Percentiles rank a stretch among this genome's conserved stretches.
phyloP scores from a whole-genome alignment of 1,140 invertebrate genomes.

The Hermetia illucens region DNA sequence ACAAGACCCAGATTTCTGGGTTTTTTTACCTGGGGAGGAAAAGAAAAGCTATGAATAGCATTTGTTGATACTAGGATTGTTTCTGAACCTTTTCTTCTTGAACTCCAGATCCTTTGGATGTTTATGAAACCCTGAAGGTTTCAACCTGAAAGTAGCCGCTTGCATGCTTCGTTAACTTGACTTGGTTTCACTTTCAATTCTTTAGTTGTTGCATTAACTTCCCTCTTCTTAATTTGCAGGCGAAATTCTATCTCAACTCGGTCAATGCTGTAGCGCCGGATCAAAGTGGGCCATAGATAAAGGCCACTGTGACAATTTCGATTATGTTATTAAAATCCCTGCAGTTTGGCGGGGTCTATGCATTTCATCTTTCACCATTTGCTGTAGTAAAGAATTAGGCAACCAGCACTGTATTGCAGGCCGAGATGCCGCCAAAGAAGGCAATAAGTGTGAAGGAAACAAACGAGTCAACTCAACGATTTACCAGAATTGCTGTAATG shows the following conservation, averaged over 20 bases:
- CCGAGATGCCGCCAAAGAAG: constrained; percentile 17
- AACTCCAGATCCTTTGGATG: no score
- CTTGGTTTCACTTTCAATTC: no score
- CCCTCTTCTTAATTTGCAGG: constrained; percentile 4
- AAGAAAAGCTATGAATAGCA: no score
- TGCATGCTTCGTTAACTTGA: no score
- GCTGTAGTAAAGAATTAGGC: constrained; percentile 18
- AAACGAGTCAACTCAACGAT: constrained; percentile 9
- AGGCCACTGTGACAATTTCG: constrained; percentile 13
- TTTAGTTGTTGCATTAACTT: constrained; percentile 1
- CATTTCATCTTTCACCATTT: constrained; percentile 22
- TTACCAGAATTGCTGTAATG: constrained; percentile 20
- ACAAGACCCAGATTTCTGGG: no score
- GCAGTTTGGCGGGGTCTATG: constrained; percentile 22
- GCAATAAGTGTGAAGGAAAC: constrained; percentile 12
- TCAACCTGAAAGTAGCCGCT: no score
- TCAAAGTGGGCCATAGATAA: constrained; percentile 13
- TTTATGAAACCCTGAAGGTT: no score
- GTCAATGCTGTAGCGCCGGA: constrained; percentile 22
- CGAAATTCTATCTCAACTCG: constrained; percentile 18
- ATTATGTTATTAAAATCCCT: constrained; percentile 13
- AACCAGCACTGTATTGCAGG: constrained; percentile 18
- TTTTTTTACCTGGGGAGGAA: no score
- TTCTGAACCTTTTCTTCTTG: no score
- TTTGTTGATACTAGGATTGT: no score